Evolutionary conservation across 1,140 invertebrate genomes (phyloP).

Genomic region (Bombus sibiricus): DNA sequence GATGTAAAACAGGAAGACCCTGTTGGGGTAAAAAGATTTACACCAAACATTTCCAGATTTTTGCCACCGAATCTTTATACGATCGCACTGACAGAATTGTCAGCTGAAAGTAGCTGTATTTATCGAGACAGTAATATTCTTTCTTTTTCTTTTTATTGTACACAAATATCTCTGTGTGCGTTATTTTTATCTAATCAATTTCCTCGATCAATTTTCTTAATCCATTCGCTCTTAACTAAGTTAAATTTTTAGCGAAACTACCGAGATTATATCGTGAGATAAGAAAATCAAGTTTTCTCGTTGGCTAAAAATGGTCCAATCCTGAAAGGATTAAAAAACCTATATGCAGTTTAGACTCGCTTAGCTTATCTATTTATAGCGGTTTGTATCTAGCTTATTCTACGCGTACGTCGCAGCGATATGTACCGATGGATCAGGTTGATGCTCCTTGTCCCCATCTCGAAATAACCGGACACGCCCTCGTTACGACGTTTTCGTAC

Average conservation of each 20-base stretch:
- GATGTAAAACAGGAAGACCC: not conserved
- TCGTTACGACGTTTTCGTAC: conserved; percentile 68
- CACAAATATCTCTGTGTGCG: not conserved
- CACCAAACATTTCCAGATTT: not conserved
- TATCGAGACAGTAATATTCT: not conserved
- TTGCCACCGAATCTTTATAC: not conserved
- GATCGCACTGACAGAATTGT: not conserved
- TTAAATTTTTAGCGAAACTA: too few species aligned
- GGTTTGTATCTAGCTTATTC: not conserved
- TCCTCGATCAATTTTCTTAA: too few species aligned
- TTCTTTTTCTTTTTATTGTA: not conserved
- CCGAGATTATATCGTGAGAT: too few species aligned
- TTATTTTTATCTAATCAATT: not conserved
- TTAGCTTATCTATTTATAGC: not conserved
- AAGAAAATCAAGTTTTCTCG: not conserved
- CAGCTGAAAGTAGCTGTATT: not conserved
- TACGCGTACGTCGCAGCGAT: not conserved
- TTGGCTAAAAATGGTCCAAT: not conserved
- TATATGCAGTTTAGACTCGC: not conserved
- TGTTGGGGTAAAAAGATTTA: not conserved
- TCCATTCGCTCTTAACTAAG: too few species aligned
- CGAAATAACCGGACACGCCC: conserved; percentile 71
- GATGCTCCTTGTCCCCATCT: conserved; percentile 71
- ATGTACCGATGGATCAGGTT: conserved; percentile 52
- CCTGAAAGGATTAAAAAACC: not conserved